Evolutionary conservation across 2,888 invertebrate genomes (phyloP), one percentile per base, ranked within the genome.

Genomic region (Platypus cylindrus): DNA sequence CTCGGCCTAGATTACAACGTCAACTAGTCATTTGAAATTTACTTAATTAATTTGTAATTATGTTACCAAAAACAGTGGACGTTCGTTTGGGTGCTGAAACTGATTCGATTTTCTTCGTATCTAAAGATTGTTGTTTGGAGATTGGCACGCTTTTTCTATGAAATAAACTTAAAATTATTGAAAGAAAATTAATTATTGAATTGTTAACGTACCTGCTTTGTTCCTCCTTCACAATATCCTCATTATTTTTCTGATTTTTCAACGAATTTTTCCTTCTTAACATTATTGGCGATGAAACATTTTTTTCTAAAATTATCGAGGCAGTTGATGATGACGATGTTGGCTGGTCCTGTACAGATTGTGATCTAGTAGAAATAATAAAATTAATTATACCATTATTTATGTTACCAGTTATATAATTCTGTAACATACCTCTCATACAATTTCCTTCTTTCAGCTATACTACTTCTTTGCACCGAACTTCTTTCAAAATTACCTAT

Each of bases 51-150:
- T 14, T 9, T 29, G 5, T 14, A 8, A 25, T 11, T 11, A 8
- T 8, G 30, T 62, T 57, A 76, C 84, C 85, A 54, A 86, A 86
- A 2, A 86, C 86, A 8, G 86, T 86, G 0, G 85, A 86, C 0
- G 84, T 86, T 48, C 86, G 67, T 52, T 86, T 86, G 0, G 84
- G 81, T 1, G 79, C 73, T 3, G 79, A 74, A 5, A 65, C 62
- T 2, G 60, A 51, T 17, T 60, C 56, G 2, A 55, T 53, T 36
- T 68, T 66, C 5, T 58, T 60, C 1, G 63, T 62, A 54, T 69
- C 68, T 52, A 65, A 55, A 24, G 65, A 65, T 38, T 67, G 65
- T 38, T 70, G 68, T 17, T 65, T 63, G 2, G 64, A 48, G 44
- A 67, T 59, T 1, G 64, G 61, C 5, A 59, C 52, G 26, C 56